These are phyloP conservation scores for Mercenaria mercenaria DNA, from an alignment of 1,140 invertebrate genomes.

Conservation along the genomic window DNA sequence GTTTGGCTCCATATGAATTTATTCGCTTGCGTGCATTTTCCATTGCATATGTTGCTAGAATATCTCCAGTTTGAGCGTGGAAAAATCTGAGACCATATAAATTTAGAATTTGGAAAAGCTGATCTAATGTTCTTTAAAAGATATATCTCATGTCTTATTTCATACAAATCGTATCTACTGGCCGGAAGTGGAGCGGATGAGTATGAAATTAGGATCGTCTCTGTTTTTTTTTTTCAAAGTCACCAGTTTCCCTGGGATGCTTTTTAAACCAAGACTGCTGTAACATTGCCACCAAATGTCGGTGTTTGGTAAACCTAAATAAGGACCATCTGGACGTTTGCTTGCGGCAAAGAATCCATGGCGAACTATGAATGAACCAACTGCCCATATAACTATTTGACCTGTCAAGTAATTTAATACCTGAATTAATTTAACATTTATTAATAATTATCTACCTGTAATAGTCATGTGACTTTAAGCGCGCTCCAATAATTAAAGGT, in stretches of 20 bases:
- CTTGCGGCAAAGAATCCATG: not conserved
- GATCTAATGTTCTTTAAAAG: not conserved
- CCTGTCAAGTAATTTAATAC: too few relatives aligned
- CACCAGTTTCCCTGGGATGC: not conserved
- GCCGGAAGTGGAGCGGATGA: not conserved
- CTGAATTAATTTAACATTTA: too few relatives aligned
- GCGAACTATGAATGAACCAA: not conserved
- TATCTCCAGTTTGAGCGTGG: not conserved
- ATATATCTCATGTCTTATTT: not conserved
- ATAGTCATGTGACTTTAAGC: too few relatives aligned
- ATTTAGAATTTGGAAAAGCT: not conserved
- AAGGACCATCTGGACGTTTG: not conserved
- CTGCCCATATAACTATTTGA: not conserved
- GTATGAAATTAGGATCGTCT: not conserved
- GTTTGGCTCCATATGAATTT: not conserved
- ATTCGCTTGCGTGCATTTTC: not conserved
- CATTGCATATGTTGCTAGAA: not conserved
- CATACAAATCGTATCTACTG: not conserved
- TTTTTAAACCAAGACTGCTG: not conserved
- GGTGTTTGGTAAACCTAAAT: not conserved
- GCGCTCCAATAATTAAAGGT: too few relatives aligned
- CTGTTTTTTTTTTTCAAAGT: not conserved
- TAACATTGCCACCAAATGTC: not conserved
- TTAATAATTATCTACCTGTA: too few relatives aligned
- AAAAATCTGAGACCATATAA: not conserved